Evolutionary conservation across 2,888 invertebrate genomes (phyloP), one percentile per base, ranked within the genome.

Genomic region (Nowickia ferox): DNA sequence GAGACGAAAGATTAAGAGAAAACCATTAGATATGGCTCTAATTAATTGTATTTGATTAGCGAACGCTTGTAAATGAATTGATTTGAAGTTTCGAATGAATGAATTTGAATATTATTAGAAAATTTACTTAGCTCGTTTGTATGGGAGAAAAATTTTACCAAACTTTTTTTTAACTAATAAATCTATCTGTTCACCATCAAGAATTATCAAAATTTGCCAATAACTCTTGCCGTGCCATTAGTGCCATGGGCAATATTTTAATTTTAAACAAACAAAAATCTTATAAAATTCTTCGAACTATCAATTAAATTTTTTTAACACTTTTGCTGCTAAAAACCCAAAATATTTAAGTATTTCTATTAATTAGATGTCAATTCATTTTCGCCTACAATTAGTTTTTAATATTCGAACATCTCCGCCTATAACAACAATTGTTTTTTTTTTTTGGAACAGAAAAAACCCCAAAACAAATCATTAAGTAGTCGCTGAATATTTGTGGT

Each of bases 401-500:
- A 15, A 6, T 48, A 48, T 48, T 1, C 15, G n/a, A 48, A 48
- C 15, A 48, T n/a, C 48, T 48, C 48, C 48, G 15, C 48, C 48
- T 48, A 30, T 30, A 6, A 30, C n/a, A 6, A 30, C 6, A 30
- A 30, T 30, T 30, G 30, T 30, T 61, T 61, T 61, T 61, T 61
- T 61, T 42, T 9, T 40, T 38, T 61, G 61, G 15, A 1, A 2
- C 15, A 59, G 19, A 74, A 13, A 63, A 44, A 75, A 42, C 15
- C 30, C 11, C 8, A 68, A 53, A 77, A 44, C 6, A 46, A 30
- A 48, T 46, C 17, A 22, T 77, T 77, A 77, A 57, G 46, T 66
- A 48, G 53, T 42, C 55, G 76, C 30, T 48, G 19, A 61, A 57
- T 76, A 55, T 76, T 55, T 76, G 66, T 66, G 57, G 46, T 76